Base-by-base conservation (phyloP, 2,113 vertebrate species). In the Rynchops niger region DNA sequence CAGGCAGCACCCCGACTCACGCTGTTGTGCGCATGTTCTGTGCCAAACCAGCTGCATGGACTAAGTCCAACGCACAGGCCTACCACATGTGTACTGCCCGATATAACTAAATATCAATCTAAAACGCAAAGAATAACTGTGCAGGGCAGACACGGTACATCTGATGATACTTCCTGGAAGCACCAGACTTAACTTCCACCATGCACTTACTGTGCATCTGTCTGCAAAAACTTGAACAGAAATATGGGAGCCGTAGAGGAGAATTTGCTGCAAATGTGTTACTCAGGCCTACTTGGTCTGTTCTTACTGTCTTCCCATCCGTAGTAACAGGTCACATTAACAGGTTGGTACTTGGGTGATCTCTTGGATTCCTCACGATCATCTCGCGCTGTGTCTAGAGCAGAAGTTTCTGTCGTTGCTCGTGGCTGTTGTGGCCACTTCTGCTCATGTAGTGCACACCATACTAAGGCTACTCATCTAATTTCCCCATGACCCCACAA, bases 31-130 rank as follows among this genome's bases (percentile, higher is more conserved):
- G 18, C 20, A 4, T 23, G 38, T 7, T 16, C 56, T 23, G 5
- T 49, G 65, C 53, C 45, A 52, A 63, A 69, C n/a, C 38, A 38
- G 25, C 38, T 30, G 20, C 34, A 4, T 27, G 55, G 79, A 43
- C 4, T 12, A 50, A 63, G 36, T 32, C 40, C 3, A 2, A 58
- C 17, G 26, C 73, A 59, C 42, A 78, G 72, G 77, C 14, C 58
- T 78, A 55, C 62, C 40, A 15, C 0, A 0, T 38, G 32, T 3
- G 1, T 36, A 17, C 38, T 74, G 77, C 34, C 53, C 2, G 3
- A 40, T 61, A 32, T 56, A 73, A 19, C 50, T 72, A 69, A 62
- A 26, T 34, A 76, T 12, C 56, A 40, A 11, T 52, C 42, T 81
- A 26, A 88, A 96, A 62, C 0, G 3, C 80, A 69, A 82, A 72